Conservation (phyloP, 2,888 invertebrate species). For the Drosophila mimetica region DNA sequence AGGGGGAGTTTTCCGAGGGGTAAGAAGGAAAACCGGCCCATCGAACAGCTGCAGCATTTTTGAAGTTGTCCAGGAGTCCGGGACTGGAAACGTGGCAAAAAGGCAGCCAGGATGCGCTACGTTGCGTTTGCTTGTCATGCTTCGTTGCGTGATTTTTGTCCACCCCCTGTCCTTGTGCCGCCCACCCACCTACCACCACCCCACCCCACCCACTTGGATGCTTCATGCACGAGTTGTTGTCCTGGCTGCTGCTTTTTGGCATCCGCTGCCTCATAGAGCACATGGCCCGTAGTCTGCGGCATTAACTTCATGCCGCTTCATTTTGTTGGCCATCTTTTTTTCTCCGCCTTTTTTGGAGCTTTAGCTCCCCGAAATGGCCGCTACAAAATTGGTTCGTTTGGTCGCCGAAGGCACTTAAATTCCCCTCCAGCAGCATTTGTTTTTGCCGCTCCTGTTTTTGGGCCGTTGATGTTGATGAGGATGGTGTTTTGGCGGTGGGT, state of each 20-base stretch:
- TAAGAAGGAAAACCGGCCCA: slow-evolving; percentile 2
- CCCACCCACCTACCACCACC: slow-evolving; percentile 8
- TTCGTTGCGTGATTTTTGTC: slow-evolving; percentile 76
- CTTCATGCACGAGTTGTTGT: slow-evolving; percentile 75
- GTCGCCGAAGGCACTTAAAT: slow-evolving; percentile 73
- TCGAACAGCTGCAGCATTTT: slow-evolving; percentile 59
- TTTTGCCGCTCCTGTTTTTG: slow-evolving; percentile 22
- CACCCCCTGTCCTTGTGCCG: slow-evolving; percentile 33
- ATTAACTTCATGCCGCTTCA: slow-evolving; percentile 54
- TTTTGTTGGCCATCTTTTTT: slow-evolving; percentile 46
- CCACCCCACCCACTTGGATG: neutral
- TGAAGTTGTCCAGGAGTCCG: slow-evolving; percentile 60
- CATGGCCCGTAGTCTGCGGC: slow-evolving; percentile 47
- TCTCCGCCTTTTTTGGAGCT: slow-evolving; percentile 6
- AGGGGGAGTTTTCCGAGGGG: slow-evolving; percentile 26
- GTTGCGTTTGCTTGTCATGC: slow-evolving; percentile 79
- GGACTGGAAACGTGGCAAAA: slow-evolving; percentile 54
- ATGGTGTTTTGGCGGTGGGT: slow-evolving; percentile 19
- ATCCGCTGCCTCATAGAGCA: slow-evolving; percentile 45
- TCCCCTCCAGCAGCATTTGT: slow-evolving; percentile 61
- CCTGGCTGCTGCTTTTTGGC: slow-evolving; percentile 41
- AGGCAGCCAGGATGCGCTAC: slow-evolving; percentile 73
- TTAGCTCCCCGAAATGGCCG: slow-evolving; percentile 36
- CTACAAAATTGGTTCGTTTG: slow-evolving; percentile 54
- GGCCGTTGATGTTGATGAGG: slow-evolving; percentile 27